These are phyloP conservation scores for Bubo bubo DNA, from an alignment of 2,113 vertebrate species.

Conservation along the genomic window DNA sequence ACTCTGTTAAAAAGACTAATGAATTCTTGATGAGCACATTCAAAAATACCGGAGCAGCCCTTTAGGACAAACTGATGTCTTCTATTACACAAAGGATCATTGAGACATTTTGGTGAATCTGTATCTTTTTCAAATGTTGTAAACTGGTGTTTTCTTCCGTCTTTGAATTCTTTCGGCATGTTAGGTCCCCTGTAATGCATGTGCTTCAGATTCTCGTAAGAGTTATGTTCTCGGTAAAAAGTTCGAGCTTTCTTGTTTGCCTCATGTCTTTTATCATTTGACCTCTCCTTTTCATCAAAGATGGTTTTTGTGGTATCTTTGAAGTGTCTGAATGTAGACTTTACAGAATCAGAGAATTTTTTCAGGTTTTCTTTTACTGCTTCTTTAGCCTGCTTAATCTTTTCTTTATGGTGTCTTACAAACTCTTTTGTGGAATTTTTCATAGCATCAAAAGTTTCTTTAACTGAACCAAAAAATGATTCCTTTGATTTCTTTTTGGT, in stretches of 20 bases:
- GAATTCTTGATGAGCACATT: conserved; percentile 88
- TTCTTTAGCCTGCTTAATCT: conserved; percentile 96
- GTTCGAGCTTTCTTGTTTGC: conserved; percentile 70
- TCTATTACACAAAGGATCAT: conserved; percentile 64
- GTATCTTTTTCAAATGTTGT: conserved; percentile 57
- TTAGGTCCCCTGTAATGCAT: conserved; percentile 42
- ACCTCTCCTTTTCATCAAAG: conserved; percentile 81
- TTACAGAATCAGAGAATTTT: conserved; percentile 96
- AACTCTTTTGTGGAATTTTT: conserved; percentile 98
- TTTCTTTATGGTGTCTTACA: conserved; percentile 96
- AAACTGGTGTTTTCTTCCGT: conserved; percentile 61
- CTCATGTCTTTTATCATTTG: conserved; percentile 62
- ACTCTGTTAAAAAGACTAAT: conserved; percentile 85
- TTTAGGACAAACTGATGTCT: conserved; percentile 65
- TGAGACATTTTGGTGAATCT: conserved; percentile 61
- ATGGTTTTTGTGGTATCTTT: conserved; percentile 88
- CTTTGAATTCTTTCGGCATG: conserved; percentile 54
- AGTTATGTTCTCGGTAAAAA: conserved; percentile 63
- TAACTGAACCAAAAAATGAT: conserved; percentile 86
- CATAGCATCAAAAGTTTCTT: conserved; percentile 93
- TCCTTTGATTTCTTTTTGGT: conserved; percentile 81
- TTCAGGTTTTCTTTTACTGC: conserved; percentile 95
- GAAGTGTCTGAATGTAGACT: conserved; percentile 92
- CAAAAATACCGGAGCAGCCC: conserved; percentile 83
- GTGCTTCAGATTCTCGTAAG: conserved; percentile 31